A percentile compares a stretch with the other conserved stretches of the same genome.
Conservation (phyloP, 1,140 invertebrate genomes). For the Apis laboriosa region DNA sequence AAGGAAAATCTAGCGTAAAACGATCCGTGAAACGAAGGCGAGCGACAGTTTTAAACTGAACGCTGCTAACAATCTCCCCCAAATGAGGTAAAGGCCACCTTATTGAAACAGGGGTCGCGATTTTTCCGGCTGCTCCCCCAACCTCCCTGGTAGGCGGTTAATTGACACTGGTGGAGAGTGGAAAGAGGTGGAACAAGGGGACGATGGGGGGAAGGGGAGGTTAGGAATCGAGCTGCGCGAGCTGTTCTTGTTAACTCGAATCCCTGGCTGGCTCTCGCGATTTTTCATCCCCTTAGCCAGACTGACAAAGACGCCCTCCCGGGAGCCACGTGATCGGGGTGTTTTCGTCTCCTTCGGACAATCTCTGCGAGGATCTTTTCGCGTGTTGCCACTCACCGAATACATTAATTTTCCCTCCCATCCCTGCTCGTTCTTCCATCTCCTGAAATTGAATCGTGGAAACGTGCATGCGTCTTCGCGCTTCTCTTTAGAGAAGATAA, state of each 20-base stretch:
- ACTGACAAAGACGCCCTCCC: slow-evolving; percentile 67
- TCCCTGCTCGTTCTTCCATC: not conserved
- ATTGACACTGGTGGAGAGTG: slow-evolving; percentile 79
- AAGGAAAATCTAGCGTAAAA: slow-evolving; percentile 75
- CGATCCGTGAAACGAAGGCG: slow-evolving; percentile 67
- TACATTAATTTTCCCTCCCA: slow-evolving; percentile 51
- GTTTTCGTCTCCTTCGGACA: slow-evolving; percentile 72
- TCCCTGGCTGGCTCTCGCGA: slow-evolving; percentile 73
- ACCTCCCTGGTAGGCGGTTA: slow-evolving; percentile 74
- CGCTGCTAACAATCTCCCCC: slow-evolving; percentile 78
- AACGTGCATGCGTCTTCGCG: not conserved
- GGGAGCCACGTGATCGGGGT: slow-evolving; percentile 68
- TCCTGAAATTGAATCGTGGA: slow-evolving; percentile 19
- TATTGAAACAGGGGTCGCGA: slow-evolving; percentile 81
- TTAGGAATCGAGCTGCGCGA: slow-evolving; percentile 65
- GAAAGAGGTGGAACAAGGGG: slow-evolving; percentile 57
- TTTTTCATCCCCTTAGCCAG: slow-evolving; percentile 78
- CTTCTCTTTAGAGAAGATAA: not conserved
- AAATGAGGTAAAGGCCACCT: slow-evolving; percentile 82
- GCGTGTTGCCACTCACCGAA: slow-evolving; percentile 51
- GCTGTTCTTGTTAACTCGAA: slow-evolving; percentile 81
- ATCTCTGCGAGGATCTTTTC: slow-evolving; percentile 70
- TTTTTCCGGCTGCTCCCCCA: slow-evolving; percentile 75
- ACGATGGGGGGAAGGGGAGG: slow-evolving; percentile 17
- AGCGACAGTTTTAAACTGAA: slow-evolving; percentile 79